Evolutionary conservation across 2,113 vertebrate species (phyloP).

Genomic region (Myiopsitta monachus): DNA sequence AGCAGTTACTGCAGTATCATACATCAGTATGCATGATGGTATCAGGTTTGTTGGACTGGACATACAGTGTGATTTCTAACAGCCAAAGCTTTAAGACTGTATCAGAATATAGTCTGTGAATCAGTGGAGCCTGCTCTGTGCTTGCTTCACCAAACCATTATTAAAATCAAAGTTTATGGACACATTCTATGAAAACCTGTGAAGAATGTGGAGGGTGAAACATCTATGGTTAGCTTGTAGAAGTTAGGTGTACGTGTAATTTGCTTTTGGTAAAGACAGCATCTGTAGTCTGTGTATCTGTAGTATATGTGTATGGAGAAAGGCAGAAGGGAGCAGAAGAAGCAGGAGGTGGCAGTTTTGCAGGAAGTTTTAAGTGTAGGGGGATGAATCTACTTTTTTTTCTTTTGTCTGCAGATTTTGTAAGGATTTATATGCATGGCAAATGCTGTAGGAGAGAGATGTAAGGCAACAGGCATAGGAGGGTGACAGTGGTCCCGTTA

Average conservation of each 20-base stretch:
- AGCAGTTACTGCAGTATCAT: not conserved
- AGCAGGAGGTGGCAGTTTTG: not conserved
- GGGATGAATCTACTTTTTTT: not conserved
- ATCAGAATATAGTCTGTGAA: not conserved
- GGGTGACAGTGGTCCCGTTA: not conserved
- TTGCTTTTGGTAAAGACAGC: not conserved
- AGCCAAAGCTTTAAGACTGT: not conserved
- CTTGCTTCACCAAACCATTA: not conserved
- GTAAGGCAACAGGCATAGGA: not conserved
- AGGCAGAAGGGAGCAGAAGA: not conserved
- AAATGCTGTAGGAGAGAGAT: not conserved
- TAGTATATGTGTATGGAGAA: not conserved
- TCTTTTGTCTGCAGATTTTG: not conserved
- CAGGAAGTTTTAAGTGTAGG: not conserved
- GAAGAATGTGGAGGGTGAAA: not conserved
- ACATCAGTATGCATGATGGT: not conserved
- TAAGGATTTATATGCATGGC: not conserved
- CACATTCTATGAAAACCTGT: not conserved
- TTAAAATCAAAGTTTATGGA: not conserved
- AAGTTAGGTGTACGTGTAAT: not conserved
- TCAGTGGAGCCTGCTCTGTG: not conserved
- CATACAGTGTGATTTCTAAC: not conserved
- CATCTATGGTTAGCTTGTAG: not conserved
- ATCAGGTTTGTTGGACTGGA: rapidly evolving
- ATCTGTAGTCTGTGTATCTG: not conserved